Base-by-base conservation (phyloP, 2,888 invertebrate species). In the Nephrocerus scutellatus region DNA sequence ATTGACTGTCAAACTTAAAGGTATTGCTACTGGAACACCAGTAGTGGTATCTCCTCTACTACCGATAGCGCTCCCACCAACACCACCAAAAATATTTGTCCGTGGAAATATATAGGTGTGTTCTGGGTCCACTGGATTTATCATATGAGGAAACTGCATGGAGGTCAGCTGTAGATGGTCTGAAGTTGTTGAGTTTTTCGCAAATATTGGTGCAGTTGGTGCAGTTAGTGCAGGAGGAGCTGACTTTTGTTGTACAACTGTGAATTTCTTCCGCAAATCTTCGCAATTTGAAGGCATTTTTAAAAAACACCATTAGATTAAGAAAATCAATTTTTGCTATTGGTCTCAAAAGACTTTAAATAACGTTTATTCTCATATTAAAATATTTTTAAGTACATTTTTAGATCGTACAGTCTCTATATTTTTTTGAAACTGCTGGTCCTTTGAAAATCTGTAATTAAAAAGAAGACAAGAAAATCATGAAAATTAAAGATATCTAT, bases 221-320 rank as follows among this genome's bases (percentile, higher is more conserved):
- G 45, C 43, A 32, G 50, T 40, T 41, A 61, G 52, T 20, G 58
- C 55, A 24, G 64, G 57, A 30, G 64, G 61, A 9, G 64, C 59
- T 18, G 60, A 61, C 43, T 62, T 62, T 43, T 62, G 61, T 47
- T 62, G 63, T 41, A 62, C 55, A 48, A 59, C 56, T 44, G 59
- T 55, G 57, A 69, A 58, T 57, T 68, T 68, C 57, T 64, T 67
- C 56, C 67, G 59, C 62, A 63, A 57, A 50, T 67, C 67, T 52
- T 68, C 68, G 59, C 63, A 50, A 56, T 61, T 63, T 54, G 59
- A 60, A 57, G 59, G 60, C 67, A 67, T 67, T 53, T 59, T 65
- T 55, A 50, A 58, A 51, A 54, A 54, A 59, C 62, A 66, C 54
- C 63, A 63, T 64, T 57, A 57, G 60, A 53, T 56, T 52, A 28